Evolutionary conservation across 2,888 invertebrate genomes (phyloP).

Genomic region (Lysandra bellargus): DNA sequence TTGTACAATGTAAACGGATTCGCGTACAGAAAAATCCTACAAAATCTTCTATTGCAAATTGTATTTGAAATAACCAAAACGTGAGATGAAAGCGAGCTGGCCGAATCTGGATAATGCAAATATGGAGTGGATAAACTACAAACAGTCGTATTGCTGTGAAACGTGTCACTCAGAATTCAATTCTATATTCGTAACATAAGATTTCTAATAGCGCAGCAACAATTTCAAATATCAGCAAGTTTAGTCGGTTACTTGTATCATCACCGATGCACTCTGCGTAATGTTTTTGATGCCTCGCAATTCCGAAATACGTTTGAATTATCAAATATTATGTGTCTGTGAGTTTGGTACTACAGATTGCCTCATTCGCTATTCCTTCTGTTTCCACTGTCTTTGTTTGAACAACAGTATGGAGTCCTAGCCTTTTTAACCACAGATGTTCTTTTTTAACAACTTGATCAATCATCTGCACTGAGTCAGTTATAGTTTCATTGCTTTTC

Average conservation of each 20-base stretch:
- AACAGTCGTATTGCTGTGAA: slow-evolving; percentile 33
- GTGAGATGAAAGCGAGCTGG: slow-evolving; percentile 67
- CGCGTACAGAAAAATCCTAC: slow-evolving; percentile 51
- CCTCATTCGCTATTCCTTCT: not conserved
- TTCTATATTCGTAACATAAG: not conserved
- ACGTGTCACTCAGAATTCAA: slow-evolving; percentile 22
- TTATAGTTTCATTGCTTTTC: too few relatives aligned
- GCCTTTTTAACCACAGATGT: not conserved
- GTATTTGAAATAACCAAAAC: slow-evolving; percentile 71
- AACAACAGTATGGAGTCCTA: not conserved
- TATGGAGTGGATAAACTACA: slow-evolving; percentile 42
- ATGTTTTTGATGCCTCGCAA: slow-evolving; percentile 54
- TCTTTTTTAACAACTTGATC: not conserved
- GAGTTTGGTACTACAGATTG: not conserved
- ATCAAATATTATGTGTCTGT: slow-evolving; percentile 48
- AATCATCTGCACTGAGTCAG: too few relatives aligned
- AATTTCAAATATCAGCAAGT: slow-evolving; percentile 41
- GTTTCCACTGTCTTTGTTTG: not conserved
- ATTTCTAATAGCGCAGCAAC: not conserved
- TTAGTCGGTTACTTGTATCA: slow-evolving; percentile 33
- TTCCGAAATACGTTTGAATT: slow-evolving; percentile 54
- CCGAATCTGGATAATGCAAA: slow-evolving; percentile 71
- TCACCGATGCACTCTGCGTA: slow-evolving; percentile 48
- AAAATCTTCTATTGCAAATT: slow-evolving; percentile 68
- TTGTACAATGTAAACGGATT: slow-evolving; percentile 45